Percentiles rank a stretch among this genome's conserved stretches.
These are phyloP conservation scores for Oryzias celebensis DNA, from an alignment of 2,113 vertebrate species.

Conservation along the genomic window DNA sequence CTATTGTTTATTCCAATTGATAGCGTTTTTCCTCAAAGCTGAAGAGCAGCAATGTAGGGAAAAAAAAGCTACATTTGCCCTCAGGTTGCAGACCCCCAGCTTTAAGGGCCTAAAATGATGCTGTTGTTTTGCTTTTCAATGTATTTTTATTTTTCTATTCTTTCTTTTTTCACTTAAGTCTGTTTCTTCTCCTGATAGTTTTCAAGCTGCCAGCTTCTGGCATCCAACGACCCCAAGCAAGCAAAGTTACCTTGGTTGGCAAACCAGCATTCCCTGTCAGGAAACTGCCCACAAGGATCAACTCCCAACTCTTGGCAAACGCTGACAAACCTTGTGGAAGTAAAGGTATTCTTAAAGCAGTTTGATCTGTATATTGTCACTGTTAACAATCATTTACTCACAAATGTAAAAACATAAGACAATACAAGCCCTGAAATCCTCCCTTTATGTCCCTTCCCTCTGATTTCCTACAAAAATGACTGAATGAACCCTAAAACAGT, in stretches of 20 bases:
- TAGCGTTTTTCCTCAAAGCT: too few species aligned
- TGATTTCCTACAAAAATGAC: too few species aligned
- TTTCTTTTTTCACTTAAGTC: not conserved
- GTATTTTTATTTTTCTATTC: not conserved
- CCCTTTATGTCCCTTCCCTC: too few species aligned
- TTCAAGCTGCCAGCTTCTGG: constrained; percentile 31
- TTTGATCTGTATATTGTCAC: not conserved
- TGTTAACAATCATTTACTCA: not conserved
- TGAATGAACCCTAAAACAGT: not conserved
- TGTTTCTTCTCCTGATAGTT: constrained; percentile 6
- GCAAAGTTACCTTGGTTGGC: constrained; percentile 15
- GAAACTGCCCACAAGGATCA: constrained; percentile 13
- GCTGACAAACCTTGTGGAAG: constrained; percentile 17
- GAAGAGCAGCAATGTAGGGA: too few species aligned
- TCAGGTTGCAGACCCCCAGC: too few species aligned
- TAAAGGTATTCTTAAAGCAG: constrained; percentile 21
- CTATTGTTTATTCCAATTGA: too few species aligned
- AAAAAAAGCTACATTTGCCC: too few species aligned
- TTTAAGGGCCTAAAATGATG: not conserved
- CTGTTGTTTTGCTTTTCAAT: not conserved
- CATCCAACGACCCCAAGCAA: constrained; percentile 16
- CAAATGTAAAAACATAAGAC: not conserved
- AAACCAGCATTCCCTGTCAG: constrained; percentile 23
- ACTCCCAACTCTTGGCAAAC: not conserved
- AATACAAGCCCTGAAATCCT: not conserved